Base-by-base conservation (phyloP, 2,888 invertebrate genomes). In the Aricia artaxerxes region DNA sequence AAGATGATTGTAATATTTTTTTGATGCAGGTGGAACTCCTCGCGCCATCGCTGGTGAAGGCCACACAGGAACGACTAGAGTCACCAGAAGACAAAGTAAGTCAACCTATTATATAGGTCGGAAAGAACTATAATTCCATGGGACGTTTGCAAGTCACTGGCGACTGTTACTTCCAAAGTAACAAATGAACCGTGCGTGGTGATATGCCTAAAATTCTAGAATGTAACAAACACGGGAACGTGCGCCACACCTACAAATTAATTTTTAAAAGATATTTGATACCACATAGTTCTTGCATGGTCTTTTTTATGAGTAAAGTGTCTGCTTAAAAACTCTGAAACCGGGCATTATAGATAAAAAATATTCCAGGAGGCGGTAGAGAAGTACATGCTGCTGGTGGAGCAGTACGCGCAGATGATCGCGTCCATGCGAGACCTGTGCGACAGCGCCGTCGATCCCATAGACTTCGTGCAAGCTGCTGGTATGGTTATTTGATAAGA, bases 401-500 rank as follows among this genome's bases (percentile, higher is more conserved):
- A 89, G 0, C 82, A 99, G 88, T 99, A 99, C 91, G 97, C 98
- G 0, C 98, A 98, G 85, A 97, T 98, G 1, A 95, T 99, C 84
- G 96, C 97, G 78, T 96, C 97, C 81, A 97, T 99, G 83, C 95
- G 99, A 16, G 97, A 97, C 77, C 95, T 99, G 40, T 99, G 99
- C 86, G 99, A 99, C 91, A 98, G 98, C 87, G 98, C 99, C 0
- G 98, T 99, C 0, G 99, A 99, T 88, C 98, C 99, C 0, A 97
- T 97, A 77, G 98, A 98, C 86, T 99, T 99, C 85, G 98, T 99
- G 78, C 97, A 98, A 88, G 97, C 98, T 35, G 98, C 98, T 40
- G 97, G 97, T 97, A 85, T 86, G 76, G 11, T 3, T 9, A 9
- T 49, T 44, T 44, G 44, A 7, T 44, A 44, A 44, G 7, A 7